Base-by-base conservation (phyloP, 1,140 invertebrate species). In the Ostrea denselamellosa region DNA sequence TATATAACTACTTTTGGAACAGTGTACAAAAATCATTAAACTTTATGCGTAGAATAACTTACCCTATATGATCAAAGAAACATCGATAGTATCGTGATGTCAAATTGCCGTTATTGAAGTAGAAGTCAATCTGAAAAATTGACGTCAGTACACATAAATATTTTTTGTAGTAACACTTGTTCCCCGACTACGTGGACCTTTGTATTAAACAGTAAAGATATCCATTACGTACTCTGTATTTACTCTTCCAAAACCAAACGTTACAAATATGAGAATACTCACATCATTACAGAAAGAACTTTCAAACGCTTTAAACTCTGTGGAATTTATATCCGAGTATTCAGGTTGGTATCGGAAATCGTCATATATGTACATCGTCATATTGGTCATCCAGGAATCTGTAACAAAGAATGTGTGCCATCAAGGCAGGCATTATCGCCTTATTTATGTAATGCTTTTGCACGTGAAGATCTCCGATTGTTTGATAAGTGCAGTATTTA, bases 41-140 rank as follows among this genome's bases (percentile, higher is more conserved):
- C 1, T 28, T 28, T 44, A 44, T 28, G 34, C 12, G 12, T 19
- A 44, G 14, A 14, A 10, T 51, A 62, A 25, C 83, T 62, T 85
- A 85, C 83, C 83, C 83, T 34, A 85, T 85, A 62, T 56, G 22
- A 54, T 85, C 83, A 44, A 85, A 54, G 52, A 58, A 62, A 62
- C 83, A 85, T n/a, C 83, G 52, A 62, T 58, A 85, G 28, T 85
- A 85, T 85, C 56, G 17, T 22, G 52, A 34, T 10, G 83, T 28
- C 7, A 58, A 51, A 58, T 56, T 85, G 58, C 83, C 58, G 17
- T 56, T 62, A 12, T 62, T 25, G 62, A 85, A 85, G 83, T 58
- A 85, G 3, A 9, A 54, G 54, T 85, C 83, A 85, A 85, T 85
- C 83, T 85, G 54, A 12, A 58, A 85, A 85, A 22, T 44, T 81